Evolutionary conservation across 2,113 vertebrate genomes (phyloP).

Genomic region (Mirza zaza): DNA sequence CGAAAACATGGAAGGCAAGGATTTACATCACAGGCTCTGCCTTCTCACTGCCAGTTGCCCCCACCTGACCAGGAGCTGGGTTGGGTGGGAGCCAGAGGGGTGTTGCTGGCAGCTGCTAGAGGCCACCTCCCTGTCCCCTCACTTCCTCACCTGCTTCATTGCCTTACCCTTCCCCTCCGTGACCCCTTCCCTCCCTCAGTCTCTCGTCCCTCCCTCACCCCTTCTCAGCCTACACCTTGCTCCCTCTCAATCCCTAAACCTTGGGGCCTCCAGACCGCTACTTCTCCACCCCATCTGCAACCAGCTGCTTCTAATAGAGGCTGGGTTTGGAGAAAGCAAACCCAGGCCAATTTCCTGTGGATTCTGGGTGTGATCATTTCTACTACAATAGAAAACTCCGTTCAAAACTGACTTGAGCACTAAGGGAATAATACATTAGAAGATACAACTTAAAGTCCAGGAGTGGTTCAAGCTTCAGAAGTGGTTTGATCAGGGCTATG

Average conservation of each 20-base stretch:
- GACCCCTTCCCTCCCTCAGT: background rate
- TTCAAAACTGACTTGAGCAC: background rate
- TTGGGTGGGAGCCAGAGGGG: background rate
- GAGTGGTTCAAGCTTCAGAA: background rate
- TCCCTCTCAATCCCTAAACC: background rate
- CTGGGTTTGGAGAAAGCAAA: background rate
- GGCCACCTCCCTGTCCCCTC: accelerated
- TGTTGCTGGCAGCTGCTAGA: background rate
- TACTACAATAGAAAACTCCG: background rate
- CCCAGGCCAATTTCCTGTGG: background rate
- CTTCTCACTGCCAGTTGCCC: background rate
- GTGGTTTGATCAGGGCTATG: background rate
- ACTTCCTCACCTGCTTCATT: background rate
- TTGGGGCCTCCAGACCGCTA: background rate
- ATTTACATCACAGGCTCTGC: accelerated
- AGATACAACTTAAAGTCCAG: background rate
- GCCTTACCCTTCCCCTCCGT: background rate
- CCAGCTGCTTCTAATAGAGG: background rate
- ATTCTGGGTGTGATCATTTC: background rate
- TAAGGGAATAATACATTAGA: background rate
- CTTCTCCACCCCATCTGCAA: background rate
- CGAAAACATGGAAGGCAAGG: background rate
- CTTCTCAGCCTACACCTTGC: background rate
- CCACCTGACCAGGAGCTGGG: background rate
- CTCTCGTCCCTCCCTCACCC: background rate